Percentiles rank a stretch among this genome's conserved stretches.
phyloP scores from a whole-genome alignment of 2,888 invertebrate genomes.

The Sphecodes monilicornis region DNA sequence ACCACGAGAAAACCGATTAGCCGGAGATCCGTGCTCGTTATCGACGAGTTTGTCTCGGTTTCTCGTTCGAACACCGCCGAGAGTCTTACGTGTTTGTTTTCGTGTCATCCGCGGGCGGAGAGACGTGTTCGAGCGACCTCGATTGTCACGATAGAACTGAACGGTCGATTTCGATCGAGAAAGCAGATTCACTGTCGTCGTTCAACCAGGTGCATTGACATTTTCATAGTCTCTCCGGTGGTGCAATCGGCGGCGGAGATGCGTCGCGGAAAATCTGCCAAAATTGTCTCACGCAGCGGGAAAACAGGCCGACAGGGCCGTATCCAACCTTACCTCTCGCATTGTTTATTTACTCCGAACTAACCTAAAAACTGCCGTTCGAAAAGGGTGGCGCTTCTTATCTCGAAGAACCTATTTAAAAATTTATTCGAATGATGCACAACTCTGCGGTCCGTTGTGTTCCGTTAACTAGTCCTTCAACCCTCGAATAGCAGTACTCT shows the following conservation, averaged over 20 bases:
- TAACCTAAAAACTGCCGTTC: not conserved
- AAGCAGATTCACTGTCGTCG: not conserved
- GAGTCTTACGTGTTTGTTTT: conserved; percentile 1
- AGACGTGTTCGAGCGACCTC: conserved; percentile 26
- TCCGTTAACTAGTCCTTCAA: not conserved
- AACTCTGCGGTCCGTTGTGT: not conserved
- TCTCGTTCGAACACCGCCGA: not conserved
- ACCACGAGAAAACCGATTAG: conserved; percentile 22
- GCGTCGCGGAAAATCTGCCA: not conserved
- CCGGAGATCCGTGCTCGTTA: not conserved
- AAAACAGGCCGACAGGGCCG: conserved; percentile 4
- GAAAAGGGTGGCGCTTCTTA: not conserved
- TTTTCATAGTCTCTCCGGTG: not conserved
- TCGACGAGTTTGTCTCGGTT: not conserved
- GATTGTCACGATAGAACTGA: conserved; percentile 8
- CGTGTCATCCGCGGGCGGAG: not conserved
- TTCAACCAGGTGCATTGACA: not conserved
- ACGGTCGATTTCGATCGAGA: conserved; percentile 11
- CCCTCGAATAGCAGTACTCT: not conserved
- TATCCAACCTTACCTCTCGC: not conserved
- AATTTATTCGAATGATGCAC: not conserved
- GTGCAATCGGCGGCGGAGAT: not conserved
- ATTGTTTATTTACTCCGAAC: not conserved
- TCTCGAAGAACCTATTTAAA: no score
- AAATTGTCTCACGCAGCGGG: conserved; percentile 8